Percentiles rank a stretch among this genome's conserved stretches.
These are phyloP conservation scores for Corythaeola cristata DNA, from an alignment of 2,113 vertebrate genomes.

Conservation along the genomic window DNA sequence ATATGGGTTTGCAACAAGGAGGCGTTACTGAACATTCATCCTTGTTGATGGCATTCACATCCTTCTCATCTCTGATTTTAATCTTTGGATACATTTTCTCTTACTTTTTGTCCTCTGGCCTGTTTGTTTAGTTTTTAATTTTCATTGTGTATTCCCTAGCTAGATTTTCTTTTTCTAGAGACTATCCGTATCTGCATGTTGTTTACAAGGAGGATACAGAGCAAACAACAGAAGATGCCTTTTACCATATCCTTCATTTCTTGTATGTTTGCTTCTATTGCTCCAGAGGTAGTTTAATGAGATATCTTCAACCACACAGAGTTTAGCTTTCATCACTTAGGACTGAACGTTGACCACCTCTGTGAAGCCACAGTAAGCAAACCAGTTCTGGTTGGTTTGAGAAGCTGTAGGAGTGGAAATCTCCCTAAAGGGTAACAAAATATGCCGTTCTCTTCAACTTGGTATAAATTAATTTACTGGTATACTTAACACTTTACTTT, in stretches of 20 bases:
- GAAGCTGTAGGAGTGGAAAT: neutral
- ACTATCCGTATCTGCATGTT: neutral
- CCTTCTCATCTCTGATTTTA: neutral
- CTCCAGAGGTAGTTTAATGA: neutral
- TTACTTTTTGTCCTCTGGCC: neutral
- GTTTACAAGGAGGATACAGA: neutral
- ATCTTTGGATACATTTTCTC: neutral
- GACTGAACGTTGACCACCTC: neutral
- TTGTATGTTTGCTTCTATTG: neutral
- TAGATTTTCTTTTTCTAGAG: neutral
- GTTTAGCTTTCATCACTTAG: neutral
- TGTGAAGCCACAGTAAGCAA: neutral
- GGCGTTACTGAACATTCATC: accelerated
- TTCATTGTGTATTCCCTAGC: neutral
- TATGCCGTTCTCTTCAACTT: neutral
- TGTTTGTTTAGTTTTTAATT: neutral
- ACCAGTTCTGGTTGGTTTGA: neutral
- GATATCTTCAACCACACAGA: neutral
- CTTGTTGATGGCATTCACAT: neutral
- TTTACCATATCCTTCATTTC: neutral
- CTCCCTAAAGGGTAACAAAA: neutral
- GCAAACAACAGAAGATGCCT: neutral
- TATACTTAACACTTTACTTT: neutral
- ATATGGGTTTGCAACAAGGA: neutral
- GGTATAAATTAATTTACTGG: neutral